Percentiles rank a stretch among this genome's conserved stretches.
phyloP scores from a whole-genome alignment of 1,140 invertebrate species.

The Atopsyche davidsoni region DNA sequence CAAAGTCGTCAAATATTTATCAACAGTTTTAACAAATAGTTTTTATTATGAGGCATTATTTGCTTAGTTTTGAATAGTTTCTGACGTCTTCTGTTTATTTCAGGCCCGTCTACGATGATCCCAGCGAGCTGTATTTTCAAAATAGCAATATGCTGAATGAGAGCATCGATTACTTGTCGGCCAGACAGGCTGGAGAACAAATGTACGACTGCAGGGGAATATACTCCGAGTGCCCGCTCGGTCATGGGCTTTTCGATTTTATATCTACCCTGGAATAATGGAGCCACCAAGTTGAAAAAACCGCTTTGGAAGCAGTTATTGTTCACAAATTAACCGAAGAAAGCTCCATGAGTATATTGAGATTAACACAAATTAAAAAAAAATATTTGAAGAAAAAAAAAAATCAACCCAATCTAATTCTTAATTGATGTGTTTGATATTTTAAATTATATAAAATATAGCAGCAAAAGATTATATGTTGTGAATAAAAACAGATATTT shows the following conservation, averaged over 20 bases:
- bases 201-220: conserved; percentile 49
- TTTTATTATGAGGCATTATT: too few species aligned
- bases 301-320: too few species aligned
- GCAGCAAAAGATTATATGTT: not conserved
- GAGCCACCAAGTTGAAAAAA: too few species aligned
- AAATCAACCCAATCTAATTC: not conserved
- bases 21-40: too few species aligned
- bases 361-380: conserved; percentile 14
- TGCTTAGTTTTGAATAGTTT: too few species aligned
- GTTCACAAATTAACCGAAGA: too few species aligned
- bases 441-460: conserved; percentile 1
- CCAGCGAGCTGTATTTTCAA: too few species aligned
- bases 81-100: too few species aligned
- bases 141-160: conserved; percentile 29
- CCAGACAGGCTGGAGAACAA: conserved; percentile 48
- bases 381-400: conserved; percentile 6
- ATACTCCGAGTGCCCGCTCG: conserved; percentile 46
- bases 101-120: conserved; percentile 40
- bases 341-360: too few species aligned
- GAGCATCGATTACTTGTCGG: conserved; percentile 43
- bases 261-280: conserved; percentile 38
- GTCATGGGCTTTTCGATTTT: conserved; percentile 45
- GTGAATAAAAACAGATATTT: not conserved
- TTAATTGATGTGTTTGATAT: too few species aligned
- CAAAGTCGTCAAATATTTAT: too few species aligned